Base-by-base conservation (phyloP, 2,113 vertebrate genomes). In the Bambusicola thoracicus region DNA sequence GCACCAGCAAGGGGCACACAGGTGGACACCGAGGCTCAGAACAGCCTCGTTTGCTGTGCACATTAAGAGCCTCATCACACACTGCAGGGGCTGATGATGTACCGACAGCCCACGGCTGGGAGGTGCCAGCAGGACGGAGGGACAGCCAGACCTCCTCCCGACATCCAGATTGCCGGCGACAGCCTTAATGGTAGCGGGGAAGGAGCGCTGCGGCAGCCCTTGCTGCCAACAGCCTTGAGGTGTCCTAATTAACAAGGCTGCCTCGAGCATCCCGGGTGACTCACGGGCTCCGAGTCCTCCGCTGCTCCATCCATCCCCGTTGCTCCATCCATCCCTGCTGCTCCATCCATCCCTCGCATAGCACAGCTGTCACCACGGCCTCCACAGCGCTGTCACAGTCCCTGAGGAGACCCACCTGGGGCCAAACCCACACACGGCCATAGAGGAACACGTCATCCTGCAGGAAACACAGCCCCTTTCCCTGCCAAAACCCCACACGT, bases 31-130 rank as follows among this genome's bases (percentile, higher is more conserved):
- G 21, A 32, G 21, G 25, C 43, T 58, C 40, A 21, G 40, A 48
- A 15, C 44, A 3, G 24, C 22, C 66, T 48, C 2, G 0, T 15
- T 15, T 15, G n/a, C 20, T 1, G 11, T 3, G 20, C 43, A 19
- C 51, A 3, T 9, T 32, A 24, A 41, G 41, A 14, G 51, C 14
- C 36, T 34, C 18, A 5, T 40, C 58, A 25, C 15, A 24, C 22
- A 7, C 41, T 2, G 24, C 22, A 24, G 75, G 40, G 58, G 34
- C 22, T 25, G 17, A 29, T 46, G 44, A 51, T 4, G 30, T 8
- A 25, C 41, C 15, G 29, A 16, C 75, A 70, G 75, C 46, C 46
- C 65, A 8, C 8, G 21, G 38, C 44, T 20, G 16, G 49, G 56
- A 46, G 34, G 27, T 2, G 3, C 10, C 34, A 14, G n/a, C 11